A percentile compares a stretch with the other conserved stretches of the same genome.
These are phyloP conservation scores for Chiridota heheva DNA, from an alignment of 35 echinoderm and acorn worm species.

Conservation along the genomic window DNA sequence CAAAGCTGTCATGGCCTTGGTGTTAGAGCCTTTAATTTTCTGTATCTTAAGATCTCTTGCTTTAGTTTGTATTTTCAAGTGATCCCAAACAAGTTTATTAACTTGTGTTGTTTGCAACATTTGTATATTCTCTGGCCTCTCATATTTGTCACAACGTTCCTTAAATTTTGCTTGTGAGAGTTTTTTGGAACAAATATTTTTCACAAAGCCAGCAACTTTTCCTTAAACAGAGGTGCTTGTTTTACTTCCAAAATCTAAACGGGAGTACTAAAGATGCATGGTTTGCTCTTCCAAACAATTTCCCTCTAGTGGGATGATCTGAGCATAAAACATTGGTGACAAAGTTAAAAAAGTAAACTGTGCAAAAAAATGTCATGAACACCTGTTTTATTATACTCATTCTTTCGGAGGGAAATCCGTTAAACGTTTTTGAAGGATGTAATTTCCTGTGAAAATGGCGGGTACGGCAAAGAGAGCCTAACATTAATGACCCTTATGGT, in stretches of 20 bases:
- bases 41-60: constrained; percentile 6
- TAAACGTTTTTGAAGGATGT: no score
- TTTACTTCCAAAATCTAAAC: background rate
- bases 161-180: background rate
- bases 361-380: no score
- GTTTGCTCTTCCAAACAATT: no score
- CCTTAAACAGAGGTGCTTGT: background rate
- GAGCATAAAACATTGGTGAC: no score
- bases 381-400: no score
- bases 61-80: background rate
- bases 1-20: background rate
- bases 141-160: constrained; percentile 16
- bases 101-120: background rate
- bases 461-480: no score
- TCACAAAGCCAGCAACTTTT: background rate
- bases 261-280: no score
- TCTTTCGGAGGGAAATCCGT: no score
- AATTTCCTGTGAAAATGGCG: no score
- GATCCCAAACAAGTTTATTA: background rate
- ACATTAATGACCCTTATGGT: no score
- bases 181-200: constrained; percentile 24
- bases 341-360: no score
- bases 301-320: no score
- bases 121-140: constrained; percentile 14
- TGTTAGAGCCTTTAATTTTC: constrained; percentile 8